Conservation (phyloP, 1,140 invertebrate species). For the Argopecten irradians region DNA sequence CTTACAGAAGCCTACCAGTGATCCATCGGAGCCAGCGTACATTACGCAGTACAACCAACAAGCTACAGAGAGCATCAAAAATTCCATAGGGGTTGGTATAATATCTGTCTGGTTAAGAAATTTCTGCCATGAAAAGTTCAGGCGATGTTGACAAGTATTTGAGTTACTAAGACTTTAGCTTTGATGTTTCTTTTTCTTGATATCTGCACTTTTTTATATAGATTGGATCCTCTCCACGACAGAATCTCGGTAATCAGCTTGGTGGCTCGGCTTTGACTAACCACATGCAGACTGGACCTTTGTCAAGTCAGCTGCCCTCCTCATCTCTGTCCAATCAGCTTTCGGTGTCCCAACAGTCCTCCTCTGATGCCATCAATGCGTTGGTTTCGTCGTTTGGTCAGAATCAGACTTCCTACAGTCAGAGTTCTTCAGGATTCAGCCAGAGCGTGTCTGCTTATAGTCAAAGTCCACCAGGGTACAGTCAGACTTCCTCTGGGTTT, state of each 20-base stretch:
- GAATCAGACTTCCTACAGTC: slow-evolving; percentile 29
- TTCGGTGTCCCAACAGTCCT: slow-evolving; percentile 55
- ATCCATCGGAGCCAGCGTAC: slow-evolving; percentile 64
- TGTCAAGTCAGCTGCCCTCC: slow-evolving; percentile 36
- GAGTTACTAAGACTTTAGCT: too few relatives aligned
- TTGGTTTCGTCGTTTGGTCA: slow-evolving; percentile 55
- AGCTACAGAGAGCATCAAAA: slow-evolving; percentile 82
- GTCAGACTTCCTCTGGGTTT: slow-evolving; percentile 36
- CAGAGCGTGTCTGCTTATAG: not conserved
- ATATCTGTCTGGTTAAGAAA: too few relatives aligned
- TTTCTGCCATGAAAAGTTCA: too few relatives aligned
- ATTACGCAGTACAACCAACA: slow-evolving; percentile 79
- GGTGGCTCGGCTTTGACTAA: slow-evolving; percentile 46
- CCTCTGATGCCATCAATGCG: slow-evolving; percentile 59
- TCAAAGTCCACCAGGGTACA: slow-evolving; percentile 6
- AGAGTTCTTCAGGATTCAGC: slow-evolving; percentile 5
- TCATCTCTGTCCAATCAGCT: slow-evolving; percentile 45
- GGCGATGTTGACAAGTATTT: too few relatives aligned
- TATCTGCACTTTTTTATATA: slow-evolving; percentile 29
- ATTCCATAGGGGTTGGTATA: slow-evolving; percentile 79
- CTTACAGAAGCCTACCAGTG: slow-evolving; percentile 68
- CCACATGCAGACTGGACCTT: slow-evolving; percentile 40
- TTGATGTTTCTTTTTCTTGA: not conserved
- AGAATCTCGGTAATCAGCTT: slow-evolving; percentile 38
- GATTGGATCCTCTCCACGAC: slow-evolving; percentile 59